Percentiles rank a stretch among this genome's conserved stretches.
These are phyloP conservation scores for Karalla daura DNA, from an alignment of 2,797 vertebrate genomes.

Conservation along the genomic window DNA sequence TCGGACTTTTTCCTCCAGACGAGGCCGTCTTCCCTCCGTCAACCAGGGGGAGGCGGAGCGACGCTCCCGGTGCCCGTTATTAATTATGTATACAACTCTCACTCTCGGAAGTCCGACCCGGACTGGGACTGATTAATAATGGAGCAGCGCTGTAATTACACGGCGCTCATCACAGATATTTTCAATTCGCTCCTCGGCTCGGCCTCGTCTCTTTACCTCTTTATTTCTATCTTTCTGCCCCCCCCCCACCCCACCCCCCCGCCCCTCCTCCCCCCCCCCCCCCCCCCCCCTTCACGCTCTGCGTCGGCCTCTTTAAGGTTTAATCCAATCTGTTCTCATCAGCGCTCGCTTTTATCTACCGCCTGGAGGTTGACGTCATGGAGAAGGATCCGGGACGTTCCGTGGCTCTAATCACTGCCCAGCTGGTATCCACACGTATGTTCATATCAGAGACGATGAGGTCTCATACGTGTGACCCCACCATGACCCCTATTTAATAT, in stretches of 20 bases:
- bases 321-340: conserved; percentile 28
- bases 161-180: conserved; percentile 65
- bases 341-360: conserved; percentile 14
- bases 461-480: too few species aligned
- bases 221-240: conserved; percentile 4
- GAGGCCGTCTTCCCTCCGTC: conserved; percentile 21
- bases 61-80: conserved; percentile 64
- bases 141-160: conserved; percentile 76
- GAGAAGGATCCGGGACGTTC: neutral
- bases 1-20: conserved; percentile 7
- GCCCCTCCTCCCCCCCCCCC: conserved; percentile 3
- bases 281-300: conserved; percentile 14
- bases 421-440: neutral
- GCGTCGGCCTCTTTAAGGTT: conserved; percentile 18
- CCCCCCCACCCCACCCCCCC: neutral
- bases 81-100: conserved; percentile 78
- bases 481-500: too few species aligned
- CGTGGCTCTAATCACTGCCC: conserved; percentile 5
- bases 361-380: conserved; percentile 13
- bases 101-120: conserved; percentile 72
- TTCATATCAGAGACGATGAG: neutral
- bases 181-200: conserved; percentile 50
- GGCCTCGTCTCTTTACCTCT: conserved; percentile 35
- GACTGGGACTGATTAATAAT: conserved; percentile 74
- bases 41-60: conserved; percentile 41